These are phyloP conservation scores for Diploscapter pachys DNA, from an alignment of 1,140 invertebrate species.

Conservation along the genomic window DNA sequence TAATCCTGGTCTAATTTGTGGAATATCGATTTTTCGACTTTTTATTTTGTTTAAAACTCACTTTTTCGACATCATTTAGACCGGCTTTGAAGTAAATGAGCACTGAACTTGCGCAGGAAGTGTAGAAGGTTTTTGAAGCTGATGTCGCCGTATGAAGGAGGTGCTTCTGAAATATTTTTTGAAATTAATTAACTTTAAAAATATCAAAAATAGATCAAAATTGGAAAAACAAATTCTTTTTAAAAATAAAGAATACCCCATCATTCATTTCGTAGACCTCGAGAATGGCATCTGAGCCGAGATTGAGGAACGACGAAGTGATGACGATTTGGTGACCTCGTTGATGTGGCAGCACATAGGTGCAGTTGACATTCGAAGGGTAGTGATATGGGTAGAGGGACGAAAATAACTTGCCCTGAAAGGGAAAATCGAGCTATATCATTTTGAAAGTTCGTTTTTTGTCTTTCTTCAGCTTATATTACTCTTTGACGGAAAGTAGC, in stretches of 20 bases:
- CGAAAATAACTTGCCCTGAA: slow-evolving; percentile 21
- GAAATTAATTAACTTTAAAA: not conserved
- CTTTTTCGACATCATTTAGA: slow-evolving; percentile 17
- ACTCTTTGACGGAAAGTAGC: not conserved
- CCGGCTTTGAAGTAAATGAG: slow-evolving; percentile 27
- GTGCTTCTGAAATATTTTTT: slow-evolving; percentile 19
- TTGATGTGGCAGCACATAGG: slow-evolving; percentile 22
- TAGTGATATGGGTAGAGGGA: slow-evolving; percentile 27
- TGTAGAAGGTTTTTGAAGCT: slow-evolving; percentile 20
- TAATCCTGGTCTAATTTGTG: not conserved
- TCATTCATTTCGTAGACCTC: slow-evolving; percentile 21
- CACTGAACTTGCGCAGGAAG: slow-evolving; percentile 13
- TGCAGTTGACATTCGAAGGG: slow-evolving; percentile 25
- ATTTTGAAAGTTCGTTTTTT: not conserved
- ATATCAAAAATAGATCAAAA: too few species aligned
- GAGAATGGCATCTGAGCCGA: slow-evolving; percentile 19
- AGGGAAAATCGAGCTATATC: not conserved
- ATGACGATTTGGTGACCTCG: slow-evolving; percentile 26
- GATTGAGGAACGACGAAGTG: slow-evolving; percentile 15
- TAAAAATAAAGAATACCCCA: slow-evolving; percentile 2
- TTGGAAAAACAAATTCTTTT: not conserved
- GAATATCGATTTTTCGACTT: not conserved
- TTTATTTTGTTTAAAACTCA: slow-evolving; percentile 5
- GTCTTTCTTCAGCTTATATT: not conserved
- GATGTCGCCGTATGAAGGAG: slow-evolving; percentile 12